phyloP scores from a whole-genome alignment of 2,797 vertebrate genomes.

The Esox lucius region DNA sequence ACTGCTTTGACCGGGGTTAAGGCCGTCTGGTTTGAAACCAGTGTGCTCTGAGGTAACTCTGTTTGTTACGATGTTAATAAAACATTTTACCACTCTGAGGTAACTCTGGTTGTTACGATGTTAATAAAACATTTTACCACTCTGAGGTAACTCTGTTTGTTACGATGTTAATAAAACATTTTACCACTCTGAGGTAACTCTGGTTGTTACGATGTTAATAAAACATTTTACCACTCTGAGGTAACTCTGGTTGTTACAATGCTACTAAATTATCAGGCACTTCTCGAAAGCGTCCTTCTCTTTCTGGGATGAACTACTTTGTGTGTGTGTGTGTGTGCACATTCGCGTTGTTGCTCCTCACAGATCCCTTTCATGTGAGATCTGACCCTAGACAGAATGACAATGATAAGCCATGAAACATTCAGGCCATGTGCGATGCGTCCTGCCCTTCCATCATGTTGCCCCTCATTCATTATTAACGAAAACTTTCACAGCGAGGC shows the following conservation, averaged over 20 bases:
- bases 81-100: neutral
- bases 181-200: neutral
- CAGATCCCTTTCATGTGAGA: conserved; percentile 6
- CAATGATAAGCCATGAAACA: conserved; percentile 17
- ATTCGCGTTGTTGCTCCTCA: neutral
- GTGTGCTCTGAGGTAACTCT: neutral
- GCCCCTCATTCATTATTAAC: conserved; percentile 31
- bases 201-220: neutral
- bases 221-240: neutral
- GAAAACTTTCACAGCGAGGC: conserved; percentile 12
- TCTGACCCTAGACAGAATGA: conserved; percentile 2
- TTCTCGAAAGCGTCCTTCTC: no score
- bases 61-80: neutral
- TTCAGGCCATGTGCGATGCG: neutral
- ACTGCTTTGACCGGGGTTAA: neutral
- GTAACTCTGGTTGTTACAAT: no score
- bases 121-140: neutral
- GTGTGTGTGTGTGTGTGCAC: neutral
- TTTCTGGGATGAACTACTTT: no score
- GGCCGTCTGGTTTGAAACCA: no score
- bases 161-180: no score
- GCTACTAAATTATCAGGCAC: no score
- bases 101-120: no score
- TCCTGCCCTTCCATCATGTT: conserved; percentile 9
- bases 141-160: no score